Evolutionary conservation across 1,140 invertebrate species (phyloP).

Genomic region (Platyura marginata): DNA sequence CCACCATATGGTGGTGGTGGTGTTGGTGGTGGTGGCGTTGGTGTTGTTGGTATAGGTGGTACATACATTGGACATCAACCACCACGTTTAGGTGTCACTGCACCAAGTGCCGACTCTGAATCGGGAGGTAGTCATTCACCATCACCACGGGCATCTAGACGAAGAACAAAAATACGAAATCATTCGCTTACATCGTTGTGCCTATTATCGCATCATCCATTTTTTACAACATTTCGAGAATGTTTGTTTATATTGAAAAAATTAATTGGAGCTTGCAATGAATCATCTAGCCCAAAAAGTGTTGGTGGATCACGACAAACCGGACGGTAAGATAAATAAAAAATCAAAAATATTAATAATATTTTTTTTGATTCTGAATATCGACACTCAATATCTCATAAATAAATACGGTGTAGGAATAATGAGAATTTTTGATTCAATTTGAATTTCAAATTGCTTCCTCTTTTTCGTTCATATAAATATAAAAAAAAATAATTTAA

Average conservation of each 20-base stretch:
- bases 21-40: too few species aligned
- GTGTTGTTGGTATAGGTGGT: too few species aligned
- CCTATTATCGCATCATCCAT: conserved; percentile 96
- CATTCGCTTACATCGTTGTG: conserved; percentile 93
- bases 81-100: conserved; percentile 42
- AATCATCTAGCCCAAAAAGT: conserved; percentile 70
- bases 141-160: conserved; percentile 61
- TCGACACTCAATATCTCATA: too few species aligned
- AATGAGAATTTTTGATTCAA: too few species aligned
- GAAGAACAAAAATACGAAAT: conserved; percentile 57
- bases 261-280: conserved; percentile 92
- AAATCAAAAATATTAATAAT: too few species aligned
- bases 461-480: too few species aligned
- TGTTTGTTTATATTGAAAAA: conserved; percentile 89
- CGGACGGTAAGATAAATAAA: conserved; percentile 63
- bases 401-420: too few species aligned
- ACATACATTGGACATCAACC: conserved; percentile 15
- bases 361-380: too few species aligned
- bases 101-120: conserved; percentile 60
- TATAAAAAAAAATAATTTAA: too few species aligned
- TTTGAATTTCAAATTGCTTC: too few species aligned
- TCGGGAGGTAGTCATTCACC: conserved; percentile 73
- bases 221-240: conserved; percentile 94
- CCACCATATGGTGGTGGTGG: conserved; percentile 12
- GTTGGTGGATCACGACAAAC: conserved; percentile 74